Evolutionary conservation across 2,797 vertebrate species (phyloP).

Genomic region (Tachyglossus aculeatus): DNA sequence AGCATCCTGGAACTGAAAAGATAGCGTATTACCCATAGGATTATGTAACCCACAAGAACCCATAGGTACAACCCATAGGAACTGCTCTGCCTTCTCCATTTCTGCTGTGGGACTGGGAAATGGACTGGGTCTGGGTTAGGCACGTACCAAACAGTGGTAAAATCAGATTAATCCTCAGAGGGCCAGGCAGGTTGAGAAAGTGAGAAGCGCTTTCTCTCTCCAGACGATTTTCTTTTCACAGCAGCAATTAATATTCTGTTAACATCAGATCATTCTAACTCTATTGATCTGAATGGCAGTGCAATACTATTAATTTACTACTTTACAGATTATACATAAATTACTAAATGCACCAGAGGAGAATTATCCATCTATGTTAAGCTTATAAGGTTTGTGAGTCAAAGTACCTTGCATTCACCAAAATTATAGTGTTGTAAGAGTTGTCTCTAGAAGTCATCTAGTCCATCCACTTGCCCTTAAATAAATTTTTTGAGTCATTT

Average conservation of each 20-base stretch:
- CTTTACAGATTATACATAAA: conserved; percentile 1
- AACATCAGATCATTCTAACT: conserved; percentile 25
- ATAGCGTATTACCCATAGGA: too few relatives aligned
- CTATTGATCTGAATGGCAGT: conserved; percentile 29
- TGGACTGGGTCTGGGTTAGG: too few relatives aligned
- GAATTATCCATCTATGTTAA: background rate
- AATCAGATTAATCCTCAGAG: too few relatives aligned
- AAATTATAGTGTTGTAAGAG: background rate
- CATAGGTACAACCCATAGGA: too few relatives aligned
- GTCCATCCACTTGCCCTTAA: background rate
- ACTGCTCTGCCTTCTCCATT: too few relatives aligned
- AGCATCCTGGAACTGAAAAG: too few relatives aligned
- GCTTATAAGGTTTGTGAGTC: background rate
- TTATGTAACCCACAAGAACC: too few relatives aligned
- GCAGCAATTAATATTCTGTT: background rate
- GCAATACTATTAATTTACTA: conserved; percentile 27
- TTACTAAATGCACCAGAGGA: background rate
- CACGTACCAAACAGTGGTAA: too few relatives aligned
- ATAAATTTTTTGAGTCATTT: background rate
- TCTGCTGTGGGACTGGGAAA: too few relatives aligned
- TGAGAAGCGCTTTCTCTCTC: background rate
- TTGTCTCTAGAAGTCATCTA: background rate
- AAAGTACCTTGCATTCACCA: background rate
- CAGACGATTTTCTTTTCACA: conserved; percentile 1
- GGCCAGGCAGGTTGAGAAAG: conserved; percentile 11